phyloP scores from a whole-genome alignment of 2,797 vertebrate genomes.

The Mus caroli region DNA sequence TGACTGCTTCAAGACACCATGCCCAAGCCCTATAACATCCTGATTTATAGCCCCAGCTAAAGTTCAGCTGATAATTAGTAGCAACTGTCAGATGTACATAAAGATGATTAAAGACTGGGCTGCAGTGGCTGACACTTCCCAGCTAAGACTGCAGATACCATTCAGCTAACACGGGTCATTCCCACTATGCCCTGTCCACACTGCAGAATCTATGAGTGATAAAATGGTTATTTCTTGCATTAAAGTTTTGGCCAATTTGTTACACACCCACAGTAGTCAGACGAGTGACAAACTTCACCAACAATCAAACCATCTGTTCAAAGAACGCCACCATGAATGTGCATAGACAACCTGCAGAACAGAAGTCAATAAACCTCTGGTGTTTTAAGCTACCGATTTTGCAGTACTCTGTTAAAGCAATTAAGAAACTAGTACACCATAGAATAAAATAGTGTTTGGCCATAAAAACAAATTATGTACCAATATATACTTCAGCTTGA shows the following conservation, averaged over 20 bases:
- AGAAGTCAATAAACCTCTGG: neutral
- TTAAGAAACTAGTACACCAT: neutral
- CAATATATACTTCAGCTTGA: neutral
- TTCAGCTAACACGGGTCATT: constrained; percentile 14
- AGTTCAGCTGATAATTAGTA: constrained; percentile 1
- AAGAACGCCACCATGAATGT: constrained; percentile 24
- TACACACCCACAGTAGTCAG: neutral
- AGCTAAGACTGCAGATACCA: neutral
- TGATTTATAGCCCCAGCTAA: neutral
- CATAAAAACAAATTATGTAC: constrained; percentile 44
- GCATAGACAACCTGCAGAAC: neutral
- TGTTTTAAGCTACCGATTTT: constrained; percentile 24
- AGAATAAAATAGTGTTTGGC: constrained; percentile 26
- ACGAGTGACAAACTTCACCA: constrained; percentile 22
- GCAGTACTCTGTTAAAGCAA: neutral
- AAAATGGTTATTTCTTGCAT: neutral
- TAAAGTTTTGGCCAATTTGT: constrained; percentile 36
- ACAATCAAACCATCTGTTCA: constrained; percentile 44
- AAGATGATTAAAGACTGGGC: neutral
- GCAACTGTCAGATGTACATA: neutral
- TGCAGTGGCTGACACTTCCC: neutral
- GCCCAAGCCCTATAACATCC: neutral
- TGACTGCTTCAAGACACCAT: neutral
- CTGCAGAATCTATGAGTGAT: neutral
- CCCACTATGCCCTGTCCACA: neutral